A percentile compares a stretch with the other conserved stretches of the same genome.
These are phyloP conservation scores for Mya arenaria DNA, from an alignment of 1,140 invertebrate genomes.

Conservation along the genomic window DNA sequence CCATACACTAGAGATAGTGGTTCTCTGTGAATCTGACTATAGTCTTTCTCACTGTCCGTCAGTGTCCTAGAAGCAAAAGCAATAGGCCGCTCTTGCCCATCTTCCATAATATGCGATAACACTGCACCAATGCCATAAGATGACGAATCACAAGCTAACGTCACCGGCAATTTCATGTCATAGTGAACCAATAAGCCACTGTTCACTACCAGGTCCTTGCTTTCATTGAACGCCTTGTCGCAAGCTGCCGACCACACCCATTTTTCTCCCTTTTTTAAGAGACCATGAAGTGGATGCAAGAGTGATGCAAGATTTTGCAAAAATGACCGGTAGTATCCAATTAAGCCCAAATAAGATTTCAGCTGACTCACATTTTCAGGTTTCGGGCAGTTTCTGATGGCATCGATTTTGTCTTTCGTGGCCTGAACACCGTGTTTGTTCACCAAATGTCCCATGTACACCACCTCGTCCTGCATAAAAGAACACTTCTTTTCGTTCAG, in stretches of 20 bases:
- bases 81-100: neutral
- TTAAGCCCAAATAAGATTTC: constrained; percentile 56
- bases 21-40: constrained; percentile 81
- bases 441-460: constrained; percentile 76
- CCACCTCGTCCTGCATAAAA: constrained; percentile 66
- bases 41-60: constrained; percentile 38
- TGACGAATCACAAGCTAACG: neutral
- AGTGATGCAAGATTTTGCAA: constrained; percentile 22
- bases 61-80: neutral
- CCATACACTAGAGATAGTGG: constrained; percentile 82
- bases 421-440: constrained; percentile 61
- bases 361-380: constrained; percentile 30
- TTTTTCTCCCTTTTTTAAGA: constrained; percentile 1
- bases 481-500: constrained; percentile 79
- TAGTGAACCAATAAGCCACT: neutral
- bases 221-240: neutral
- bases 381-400: constrained; percentile 60
- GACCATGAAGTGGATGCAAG: constrained; percentile 1
- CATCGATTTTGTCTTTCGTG: constrained; percentile 65
- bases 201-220: neutral
- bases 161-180: neutral
- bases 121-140: neutral
- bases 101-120: neutral
- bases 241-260: neutral
- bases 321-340: constrained; percentile 51